Evolutionary conservation across 2,888 invertebrate species (phyloP), one percentile per base, ranked within the genome.

Genomic region (Leucophenga montana): DNA sequence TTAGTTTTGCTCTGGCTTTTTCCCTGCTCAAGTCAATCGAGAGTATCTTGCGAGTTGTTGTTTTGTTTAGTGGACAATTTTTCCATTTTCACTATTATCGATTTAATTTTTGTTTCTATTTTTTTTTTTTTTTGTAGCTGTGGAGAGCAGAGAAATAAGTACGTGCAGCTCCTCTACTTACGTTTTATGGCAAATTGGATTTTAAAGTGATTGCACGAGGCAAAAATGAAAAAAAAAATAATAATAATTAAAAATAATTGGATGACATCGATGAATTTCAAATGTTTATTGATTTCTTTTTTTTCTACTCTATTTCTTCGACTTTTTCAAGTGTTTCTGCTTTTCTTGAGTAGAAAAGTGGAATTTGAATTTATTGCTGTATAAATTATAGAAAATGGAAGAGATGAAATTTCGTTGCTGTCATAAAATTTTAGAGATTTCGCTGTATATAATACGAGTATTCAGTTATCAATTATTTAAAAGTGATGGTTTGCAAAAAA

Each of bases 231-330:
- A 39, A 39, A 39, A 39, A 39, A 11, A 73, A 70, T 31, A 64
- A 76, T 73, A 71, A 75, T 75, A 78, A 79, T 77, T 75, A 76
- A 73, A 75, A 76, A 72, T 79, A 79, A 81, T 78, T 81, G 77
- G 71, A 71, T 73, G 74, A 54, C 71, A 66, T 70, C 53, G 48
- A 57, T 77, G 70, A 80, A 73, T 65, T 61, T 64, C 27, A 50
- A 20, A 27, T 59, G 53, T n/a, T 46, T 64, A 64, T 64, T 64
- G 62, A 64, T 64, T 64, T 61, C n/a, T n/a, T 20, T 16, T 31
- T 22, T 9, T 57, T 57, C 27, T n/a, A 54, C 39, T 39, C 39
- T 39, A 39, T 39, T 39, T 39, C 39, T 39, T 39, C 9, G 39
- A 39, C 39, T 18, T 50, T 13, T 50, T 50, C 50, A 50, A 46